phyloP scores from a whole-genome alignment of 2,113 vertebrate genomes.

The Saimiri boliviensis region DNA sequence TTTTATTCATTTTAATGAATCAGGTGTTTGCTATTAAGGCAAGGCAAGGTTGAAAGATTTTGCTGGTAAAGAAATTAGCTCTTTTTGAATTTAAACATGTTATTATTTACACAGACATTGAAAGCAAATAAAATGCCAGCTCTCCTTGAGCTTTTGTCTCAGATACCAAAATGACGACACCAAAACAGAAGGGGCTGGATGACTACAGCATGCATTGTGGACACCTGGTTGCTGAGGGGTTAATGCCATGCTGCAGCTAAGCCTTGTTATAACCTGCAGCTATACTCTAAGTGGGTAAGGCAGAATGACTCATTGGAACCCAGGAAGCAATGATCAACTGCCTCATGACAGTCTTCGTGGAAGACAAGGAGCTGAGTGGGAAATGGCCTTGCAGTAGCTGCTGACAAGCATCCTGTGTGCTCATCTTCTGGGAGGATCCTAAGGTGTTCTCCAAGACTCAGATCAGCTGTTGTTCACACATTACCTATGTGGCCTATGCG shows the following conservation, averaged over 20 bases:
- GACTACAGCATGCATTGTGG: background rate
- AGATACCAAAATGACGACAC: background rate
- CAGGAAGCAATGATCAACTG: background rate
- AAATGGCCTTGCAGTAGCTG: background rate
- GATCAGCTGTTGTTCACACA: background rate
- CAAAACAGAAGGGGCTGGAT: background rate
- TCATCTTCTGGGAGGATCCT: background rate
- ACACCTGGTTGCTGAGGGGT: background rate
- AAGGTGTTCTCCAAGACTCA: background rate
- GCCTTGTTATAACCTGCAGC: background rate
- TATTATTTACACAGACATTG: background rate
- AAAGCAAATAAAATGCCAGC: background rate
- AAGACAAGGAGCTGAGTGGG: background rate
- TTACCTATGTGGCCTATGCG: background rate
- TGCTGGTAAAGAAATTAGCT: slow-evolving; percentile 13
- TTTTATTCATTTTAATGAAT: background rate
- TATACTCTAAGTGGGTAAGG: background rate
- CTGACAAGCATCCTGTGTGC: background rate
- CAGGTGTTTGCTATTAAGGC: background rate
- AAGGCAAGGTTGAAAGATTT: background rate
- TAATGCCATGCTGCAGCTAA: background rate
- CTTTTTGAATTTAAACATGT: background rate
- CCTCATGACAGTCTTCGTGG: background rate
- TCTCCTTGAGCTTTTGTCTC: background rate
- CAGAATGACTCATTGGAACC: background rate